Evolutionary conservation across 2,888 invertebrate species (phyloP), one percentile per base, ranked within the genome.

Genomic region (Nebria brevicollis): DNA sequence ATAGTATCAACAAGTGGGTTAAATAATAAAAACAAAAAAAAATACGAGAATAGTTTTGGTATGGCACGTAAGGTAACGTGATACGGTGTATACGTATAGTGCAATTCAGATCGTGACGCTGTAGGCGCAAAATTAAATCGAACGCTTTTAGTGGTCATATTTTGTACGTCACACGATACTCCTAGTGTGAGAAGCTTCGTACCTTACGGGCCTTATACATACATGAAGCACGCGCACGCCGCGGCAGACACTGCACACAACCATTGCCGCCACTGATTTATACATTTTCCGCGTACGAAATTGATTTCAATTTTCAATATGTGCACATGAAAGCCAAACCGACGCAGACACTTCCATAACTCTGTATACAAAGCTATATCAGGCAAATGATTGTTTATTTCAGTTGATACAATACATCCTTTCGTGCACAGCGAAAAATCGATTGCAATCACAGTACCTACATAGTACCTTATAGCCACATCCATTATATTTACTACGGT

Each of bases 71-170:
- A 15, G 73, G 10, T 42, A 73, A 42, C 26, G 66, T 72, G 54
- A 54, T 64, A 34, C 34, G 66, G 66, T 65, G 73, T 20, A 34
- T 34, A 4, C 34, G 20, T 34, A 34, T 34, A 34, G 73, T 77
- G 77, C 73, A 79, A 79, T 79, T 72, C 74, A 75, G 79, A 79
- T 79, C 79, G 79, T 79, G 79, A 79, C 74, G 79, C 79, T 79
- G 65, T 74, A 79, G 79, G 79, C 74, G 74, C 73, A 73, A 42
- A 73, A 79, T 79, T 79, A 79, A 79, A 79, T 73, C 13, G 70
- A 66, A 66, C 70, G 64, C 75, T 72, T 73, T 13, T 54, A 79
- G 79, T 79, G 79, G 43, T 79, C 79, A 74, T 73, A 74, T 79
- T 79, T 79, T 73, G 78, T 79, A 73, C 66, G 66, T 72, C 54